Conservation (phyloP, 1,140 invertebrate species). For the Matsumurasca onukii region DNA sequence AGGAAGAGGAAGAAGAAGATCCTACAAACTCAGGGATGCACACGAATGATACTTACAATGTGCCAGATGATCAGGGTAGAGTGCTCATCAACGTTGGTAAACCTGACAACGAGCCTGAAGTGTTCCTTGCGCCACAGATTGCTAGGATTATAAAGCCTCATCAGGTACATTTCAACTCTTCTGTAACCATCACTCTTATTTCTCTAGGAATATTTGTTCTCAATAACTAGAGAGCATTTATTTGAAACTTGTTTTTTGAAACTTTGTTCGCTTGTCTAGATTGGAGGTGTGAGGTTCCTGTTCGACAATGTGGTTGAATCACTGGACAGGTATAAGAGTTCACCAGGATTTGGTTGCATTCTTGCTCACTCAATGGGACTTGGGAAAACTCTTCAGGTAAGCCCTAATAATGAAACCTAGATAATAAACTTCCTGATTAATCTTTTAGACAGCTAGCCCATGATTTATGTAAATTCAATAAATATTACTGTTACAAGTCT, state of each 20-base stretch:
- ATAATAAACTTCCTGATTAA: too few relatives aligned
- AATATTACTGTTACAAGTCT: too few relatives aligned
- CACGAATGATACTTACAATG: slow-evolving; percentile 89
- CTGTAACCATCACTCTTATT: too few relatives aligned
- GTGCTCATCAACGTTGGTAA: slow-evolving; percentile 97
- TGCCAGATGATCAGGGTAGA: slow-evolving; percentile 87
- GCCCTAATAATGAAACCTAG: too few relatives aligned
- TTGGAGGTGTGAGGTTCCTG: slow-evolving; percentile 93
- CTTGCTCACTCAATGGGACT: slow-evolving; percentile 98
- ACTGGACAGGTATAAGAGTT: slow-evolving; percentile 81
- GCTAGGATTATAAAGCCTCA: slow-evolving; percentile 94
- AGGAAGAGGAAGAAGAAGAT: slow-evolving; percentile 62
- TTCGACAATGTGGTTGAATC: slow-evolving; percentile 97
- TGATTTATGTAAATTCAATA: too few relatives aligned
- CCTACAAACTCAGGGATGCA: slow-evolving; percentile 72
- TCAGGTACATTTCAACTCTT: too few relatives aligned
- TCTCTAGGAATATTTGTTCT: too few relatives aligned
- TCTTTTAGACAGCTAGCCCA: too few relatives aligned
- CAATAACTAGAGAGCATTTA: too few relatives aligned
- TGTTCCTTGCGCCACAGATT: slow-evolving; percentile 92
- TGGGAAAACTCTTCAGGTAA: slow-evolving; percentile 95
- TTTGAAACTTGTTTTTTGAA: too few relatives aligned
- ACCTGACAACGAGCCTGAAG: slow-evolving; percentile 86
- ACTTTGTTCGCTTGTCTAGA: slow-evolving; percentile 68
- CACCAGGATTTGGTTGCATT: slow-evolving; percentile 94